Base-by-base conservation (phyloP, 1,140 invertebrate species). In the Drosophila sproati region DNA sequence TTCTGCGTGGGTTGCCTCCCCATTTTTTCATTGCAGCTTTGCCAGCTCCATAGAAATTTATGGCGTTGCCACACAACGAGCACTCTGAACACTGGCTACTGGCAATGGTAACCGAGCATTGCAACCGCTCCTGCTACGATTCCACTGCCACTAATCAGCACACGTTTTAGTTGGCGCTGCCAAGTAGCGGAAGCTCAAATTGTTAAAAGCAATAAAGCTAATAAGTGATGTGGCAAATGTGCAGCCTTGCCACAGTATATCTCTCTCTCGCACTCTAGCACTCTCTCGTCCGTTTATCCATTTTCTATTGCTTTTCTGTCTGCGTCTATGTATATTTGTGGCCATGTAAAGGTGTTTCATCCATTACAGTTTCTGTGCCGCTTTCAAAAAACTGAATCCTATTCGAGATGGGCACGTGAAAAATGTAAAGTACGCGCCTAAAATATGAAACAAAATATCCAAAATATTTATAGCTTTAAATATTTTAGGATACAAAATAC, bases 171-270 rank as follows among this genome's bases (percentile, higher is more conserved):
- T 71, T 72, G 79, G 64, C 77, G 70, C 76, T 88, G 83, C 83
- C 83, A 82, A 77, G 82, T 68, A 62, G 73, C 87, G 83, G 83
- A 88, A 83, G 85, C 82, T 87, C 77, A 87, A 87, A 87, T 87
- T 87, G 83, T 87, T 87, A 87, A 87, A 87, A 87, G 83, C 83
- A 88, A 87, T 87, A 87, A 87, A 88, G 83, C 83, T 87, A 87
- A 87, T 87, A 87, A 83, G 83, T 87, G 83, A 88, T 87, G 83
- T 87, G 83, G 83, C 83, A 87, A 87, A 88, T 87, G 83, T 88
- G 83, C 69, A 77, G 78, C 76, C 71, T 78, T 48, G 12, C 43
- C 8, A 39, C 54, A 34, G 10, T 4, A 35, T 5, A 12, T 56
- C 35, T 32, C 34, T n/a, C 39, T n/a, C 10, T 12, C n/a, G 35